Evolutionary conservation across 2,797 vertebrate genomes (phyloP), one percentile per base, ranked within the genome.

Genomic region (Neostethus bicornis): DNA sequence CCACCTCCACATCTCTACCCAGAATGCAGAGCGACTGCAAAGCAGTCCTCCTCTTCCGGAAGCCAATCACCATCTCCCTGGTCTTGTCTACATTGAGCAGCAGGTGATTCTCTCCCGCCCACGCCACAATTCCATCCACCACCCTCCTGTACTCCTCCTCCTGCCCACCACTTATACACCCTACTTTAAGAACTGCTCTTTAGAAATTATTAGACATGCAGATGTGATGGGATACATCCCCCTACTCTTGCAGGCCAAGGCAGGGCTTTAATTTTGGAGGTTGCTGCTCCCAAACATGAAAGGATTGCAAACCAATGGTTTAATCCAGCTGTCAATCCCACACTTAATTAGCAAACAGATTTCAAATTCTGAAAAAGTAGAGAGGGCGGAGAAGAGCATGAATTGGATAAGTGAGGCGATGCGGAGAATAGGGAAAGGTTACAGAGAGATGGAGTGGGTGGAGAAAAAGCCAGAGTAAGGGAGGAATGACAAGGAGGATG

Each of bases 271-370:
- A 80, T 79, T 66, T 61, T 65, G 38, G 17, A 6, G 25, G 80
- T 66, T 87, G 78, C 61, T 81, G 87, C 70, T 85, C 79, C 85
- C 80, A 66, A 75, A 88, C 85, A 76, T 85, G 75, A 91, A 90
- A 90, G 87, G 80, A 88, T 84, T 79, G 80, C 80, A 91, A 85
- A 78, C 53, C 41, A 53, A 85, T 61, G 37, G 13, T 73, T 70
- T 86, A 86, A 83, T 80, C 89, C 86, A 69, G 80, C 83, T 81
- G 86, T 81, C 72, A 81, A 49, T 85, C 60, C 72, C 83, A 84
- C 73, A 83, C 79, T 87, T 92, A 88, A 80, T 92, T 91, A 88
- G 80, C 79, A 85, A 85, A 71, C 43, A 57, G 73, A 66, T 45
- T 69, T 45, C 34, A 41, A 44, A 65, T 64, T 45, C 10, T 47